Evolutionary conservation across 2,113 vertebrate genomes (phyloP).

Genomic region (Podocnemis expansa): DNA sequence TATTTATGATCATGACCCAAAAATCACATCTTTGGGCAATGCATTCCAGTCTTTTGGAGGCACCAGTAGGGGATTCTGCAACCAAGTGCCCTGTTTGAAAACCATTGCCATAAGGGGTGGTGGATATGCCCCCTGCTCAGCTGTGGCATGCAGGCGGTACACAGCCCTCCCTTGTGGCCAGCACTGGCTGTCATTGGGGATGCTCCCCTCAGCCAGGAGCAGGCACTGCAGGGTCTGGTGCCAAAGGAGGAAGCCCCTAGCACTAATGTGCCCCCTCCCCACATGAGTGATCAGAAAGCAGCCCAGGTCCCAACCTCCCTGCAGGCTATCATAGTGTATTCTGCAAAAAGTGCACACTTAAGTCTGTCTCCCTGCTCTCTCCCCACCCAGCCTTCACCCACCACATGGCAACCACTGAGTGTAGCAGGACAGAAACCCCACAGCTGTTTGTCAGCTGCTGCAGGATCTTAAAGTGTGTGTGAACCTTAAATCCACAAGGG

Average conservation of each 20-base stretch:
- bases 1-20: too few species aligned
- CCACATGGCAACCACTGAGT: not conserved
- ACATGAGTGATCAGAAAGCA: not conserved
- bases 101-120: too few species aligned
- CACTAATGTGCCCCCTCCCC: not conserved
- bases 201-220: not conserved
- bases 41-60: too few species aligned
- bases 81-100: too few species aligned
- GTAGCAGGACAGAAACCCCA: not conserved
- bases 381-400: too few species aligned
- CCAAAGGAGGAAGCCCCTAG: not conserved
- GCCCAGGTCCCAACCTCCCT: not conserved
- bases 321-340: too few species aligned
- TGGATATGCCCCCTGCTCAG: too few species aligned
- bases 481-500: not conserved
- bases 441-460: not conserved
- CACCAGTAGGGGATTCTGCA: too few species aligned
- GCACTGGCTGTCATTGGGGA: not conserved
- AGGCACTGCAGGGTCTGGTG: not conserved
- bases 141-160: not conserved
- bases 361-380: too few species aligned
- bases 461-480: not conserved
- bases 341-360: not conserved
- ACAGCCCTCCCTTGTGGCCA: not conserved
- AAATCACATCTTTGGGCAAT: too few species aligned